Evolutionary conservation across 2,888 invertebrate genomes (phyloP).

Genomic region (Drosophila paranaensis): DNA sequence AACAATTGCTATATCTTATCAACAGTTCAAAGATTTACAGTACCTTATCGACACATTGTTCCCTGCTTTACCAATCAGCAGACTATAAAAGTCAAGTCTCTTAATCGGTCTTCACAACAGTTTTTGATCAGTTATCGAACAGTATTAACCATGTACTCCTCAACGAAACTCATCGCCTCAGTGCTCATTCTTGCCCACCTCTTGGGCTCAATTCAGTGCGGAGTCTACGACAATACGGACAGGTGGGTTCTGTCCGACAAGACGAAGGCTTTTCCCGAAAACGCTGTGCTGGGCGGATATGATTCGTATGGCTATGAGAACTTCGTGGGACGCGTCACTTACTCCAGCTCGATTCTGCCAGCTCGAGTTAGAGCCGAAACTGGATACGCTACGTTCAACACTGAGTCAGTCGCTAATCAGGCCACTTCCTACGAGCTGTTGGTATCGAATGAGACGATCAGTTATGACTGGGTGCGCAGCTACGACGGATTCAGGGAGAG

Average conservation of each 20-base stretch:
- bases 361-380: constrained; percentile 54
- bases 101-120: neutral
- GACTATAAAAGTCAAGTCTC: neutral
- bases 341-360: constrained; percentile 29
- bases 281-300: constrained; percentile 48
- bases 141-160: constrained; percentile 38
- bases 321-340: constrained; percentile 48
- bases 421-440: constrained; percentile 30
- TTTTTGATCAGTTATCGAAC: constrained; percentile 1
- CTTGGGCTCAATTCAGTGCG: constrained; percentile 40
- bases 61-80: neutral
- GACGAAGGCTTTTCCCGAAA: constrained; percentile 32
- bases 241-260: constrained; percentile 33
- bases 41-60: neutral
- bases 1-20: neutral
- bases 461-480: constrained; percentile 51
- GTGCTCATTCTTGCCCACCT: constrained; percentile 42
- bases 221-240: constrained; percentile 40
- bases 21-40: neutral
- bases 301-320: constrained; percentile 54
- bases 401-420: neutral
- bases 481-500: constrained; percentile 51
- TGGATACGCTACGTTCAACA: constrained; percentile 37
- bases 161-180: constrained; percentile 20
- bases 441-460: constrained; percentile 30